Evolutionary conservation across 2,888 invertebrate species (phyloP), one percentile per base, ranked within the genome.

Genomic region (Heliconius charithonia): DNA sequence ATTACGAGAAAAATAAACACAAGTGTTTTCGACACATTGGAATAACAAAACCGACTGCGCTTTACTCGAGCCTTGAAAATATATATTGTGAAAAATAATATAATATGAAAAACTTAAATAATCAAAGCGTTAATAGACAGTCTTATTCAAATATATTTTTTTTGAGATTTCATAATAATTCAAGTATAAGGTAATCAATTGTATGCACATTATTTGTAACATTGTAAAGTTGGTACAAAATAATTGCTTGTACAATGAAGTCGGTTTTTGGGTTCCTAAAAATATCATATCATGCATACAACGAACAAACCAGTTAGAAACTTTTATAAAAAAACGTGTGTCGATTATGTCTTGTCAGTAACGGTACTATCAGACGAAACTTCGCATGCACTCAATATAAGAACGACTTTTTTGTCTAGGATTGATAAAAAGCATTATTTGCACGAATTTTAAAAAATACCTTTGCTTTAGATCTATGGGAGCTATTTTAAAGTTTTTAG

Each of bases 1-100:
- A 88, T 87, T 87, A 86, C 77, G 82, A 84, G 41, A 81, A 86
- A 80, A 82, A 84, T 84, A 84, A 85, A 86, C 84, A 88, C 88
- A 88, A 85, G 81, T 88, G 87, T 84, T 85, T 83, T 80, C 32
- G n/a, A n/a, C 13, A n/a, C 37, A 37, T 67, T 29, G 29, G 10
- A 71, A 32, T 70, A 70, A 27, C 27, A 45, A 27, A 16, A 51
- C 51, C 27, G 70, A 70, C 19, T 70, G 19, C 45, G 51, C 45
- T 70, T 45, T 70, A 41, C n/a, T 41, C n/a, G 29, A 51, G 7
- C 45, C 22, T 69, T 69, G 69, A 29, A 45, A 27, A 25, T 19
- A 25, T 41, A 29, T 7, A n/a, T 22, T 32, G 32, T 32, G 32
- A n/a, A 12, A 32, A 56, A 32, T n/a, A n/a, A 56, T 71, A 51